Evolutionary conservation across 1,140 invertebrate species (phyloP), one percentile per base, ranked within the genome.

Genomic region (Drosophila willistoni): DNA sequence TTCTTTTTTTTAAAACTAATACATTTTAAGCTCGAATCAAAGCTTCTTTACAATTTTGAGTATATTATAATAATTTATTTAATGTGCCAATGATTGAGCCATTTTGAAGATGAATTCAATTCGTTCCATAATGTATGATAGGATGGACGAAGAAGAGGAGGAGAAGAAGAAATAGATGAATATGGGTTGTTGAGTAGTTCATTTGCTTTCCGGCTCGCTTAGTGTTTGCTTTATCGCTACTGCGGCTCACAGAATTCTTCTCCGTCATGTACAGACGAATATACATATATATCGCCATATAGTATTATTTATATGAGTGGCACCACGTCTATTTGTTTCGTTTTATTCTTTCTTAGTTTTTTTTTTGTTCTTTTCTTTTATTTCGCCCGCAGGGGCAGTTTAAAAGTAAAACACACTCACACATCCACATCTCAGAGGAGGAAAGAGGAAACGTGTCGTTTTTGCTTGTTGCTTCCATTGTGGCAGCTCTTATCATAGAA

Each of bases 321-420:
- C 51, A 73, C 70, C 41, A 51, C 57, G 51, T 68, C 71, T 81
- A 73, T 81, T 81, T 77, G 79, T 51, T 51, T 51, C 44, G 44
- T 9, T 51, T 51, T 9, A 17, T 19, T 22, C 9, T 17, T 47
- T 47, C 2, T 47, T 47, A 3, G 14, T 17, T 17, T 19, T 19
- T 70, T 22, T 22, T 22, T 22, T 22, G 19, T 22, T 81, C 68
- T 78, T 68, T 71, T 68, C 61, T 68, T 71, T 68, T 59, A 63
- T 74, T 82, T 71, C 75, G 57, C 57, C 71, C 68, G 74, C 76
- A 76, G 59, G 69, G 70, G 22, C 25, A 14, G 17, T 7, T n/a
- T 34, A 54, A 39, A 29, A n/a, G 39, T 29, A 29, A 22, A 34
- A 29, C 22, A 34, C 6, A 39, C 22, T 4, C 3, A 3, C 29